These are phyloP conservation scores for Cossypha caffra DNA, from an alignment of 2,797 vertebrate genomes.

Conservation along the genomic window DNA sequence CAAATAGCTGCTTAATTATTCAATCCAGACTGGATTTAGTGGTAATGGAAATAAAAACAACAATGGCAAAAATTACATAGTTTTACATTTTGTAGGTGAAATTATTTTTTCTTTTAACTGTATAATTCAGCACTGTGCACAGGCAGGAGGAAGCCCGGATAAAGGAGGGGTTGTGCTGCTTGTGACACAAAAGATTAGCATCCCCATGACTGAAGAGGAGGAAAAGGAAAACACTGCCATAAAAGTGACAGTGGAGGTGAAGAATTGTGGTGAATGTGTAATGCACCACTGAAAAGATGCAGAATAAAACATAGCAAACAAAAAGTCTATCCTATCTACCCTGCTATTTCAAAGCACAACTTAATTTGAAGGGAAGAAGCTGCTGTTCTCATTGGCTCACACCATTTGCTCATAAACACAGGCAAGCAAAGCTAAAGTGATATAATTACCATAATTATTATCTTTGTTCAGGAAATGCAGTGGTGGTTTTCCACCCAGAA, in stretches of 20 bases:
- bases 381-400: neutral
- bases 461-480: neutral
- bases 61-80: neutral
- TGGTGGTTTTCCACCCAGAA: neutral
- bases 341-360: neutral
- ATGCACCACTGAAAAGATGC: slow-evolving; percentile 9
- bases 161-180: neutral
- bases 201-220: neutral
- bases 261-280: slow-evolving; percentile 14
- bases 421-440: neutral
- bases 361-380: slow-evolving; percentile 15
- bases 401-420: neutral
- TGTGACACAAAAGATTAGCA: slow-evolving; percentile 37
- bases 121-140: neutral
- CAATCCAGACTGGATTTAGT: neutral
- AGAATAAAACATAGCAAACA: neutral
- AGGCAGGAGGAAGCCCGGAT: neutral
- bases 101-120: neutral
- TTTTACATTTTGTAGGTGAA: neutral
- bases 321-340: neutral
- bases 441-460: neutral
- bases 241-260: slow-evolving; percentile 48
- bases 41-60: slow-evolving; percentile 18
- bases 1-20: slow-evolving; percentile 46
- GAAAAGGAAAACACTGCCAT: slow-evolving; percentile 22